Percentiles rank a stretch among this genome's conserved stretches.
Conservation (phyloP, 37 sponge, comb jelly and placozoan species). For the Crambe crambe region DNA sequence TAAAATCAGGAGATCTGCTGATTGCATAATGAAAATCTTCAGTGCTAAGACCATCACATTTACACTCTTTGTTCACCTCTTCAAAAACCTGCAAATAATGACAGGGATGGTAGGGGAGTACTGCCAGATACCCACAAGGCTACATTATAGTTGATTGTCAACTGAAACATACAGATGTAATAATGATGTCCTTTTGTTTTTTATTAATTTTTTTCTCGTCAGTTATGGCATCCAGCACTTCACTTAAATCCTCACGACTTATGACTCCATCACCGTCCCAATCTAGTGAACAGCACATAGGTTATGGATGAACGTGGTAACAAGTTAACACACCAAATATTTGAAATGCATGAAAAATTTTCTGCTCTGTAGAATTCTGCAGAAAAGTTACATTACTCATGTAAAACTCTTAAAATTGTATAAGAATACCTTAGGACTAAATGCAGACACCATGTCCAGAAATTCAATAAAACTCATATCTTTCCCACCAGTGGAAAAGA, state of each 20-base stretch:
- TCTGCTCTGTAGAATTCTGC: constrained; percentile 54
- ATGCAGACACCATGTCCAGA: constrained; percentile 78
- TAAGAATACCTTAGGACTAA: constrained; percentile 63
- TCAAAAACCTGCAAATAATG: constrained; percentile 49
- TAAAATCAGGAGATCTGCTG: constrained; percentile 73
- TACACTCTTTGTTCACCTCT: constrained; percentile 54
- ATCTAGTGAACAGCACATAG: too few species aligned
- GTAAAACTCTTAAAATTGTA: background rate
- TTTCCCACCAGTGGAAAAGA: constrained; percentile 33
- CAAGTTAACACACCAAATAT: constrained; percentile 55
- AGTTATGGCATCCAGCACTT: constrained; percentile 52
- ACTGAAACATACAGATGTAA: constrained; percentile 38
- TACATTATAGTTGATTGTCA: too few species aligned
- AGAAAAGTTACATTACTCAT: background rate
- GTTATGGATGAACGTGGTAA: background rate
- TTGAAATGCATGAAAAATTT: constrained; percentile 65
- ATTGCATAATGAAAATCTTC: constrained; percentile 74
- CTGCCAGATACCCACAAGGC: background rate
- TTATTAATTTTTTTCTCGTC: constrained; percentile 16
- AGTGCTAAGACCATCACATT: constrained; percentile 57
- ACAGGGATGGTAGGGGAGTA: too few species aligned
- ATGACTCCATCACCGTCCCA: constrained; percentile 71
- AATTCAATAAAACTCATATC: constrained; percentile 72
- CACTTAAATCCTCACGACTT: constrained; percentile 50
- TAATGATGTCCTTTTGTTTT: constrained; percentile 17